Conservation (phyloP, 2,113 vertebrate species). For the Gobio gobio region DNA sequence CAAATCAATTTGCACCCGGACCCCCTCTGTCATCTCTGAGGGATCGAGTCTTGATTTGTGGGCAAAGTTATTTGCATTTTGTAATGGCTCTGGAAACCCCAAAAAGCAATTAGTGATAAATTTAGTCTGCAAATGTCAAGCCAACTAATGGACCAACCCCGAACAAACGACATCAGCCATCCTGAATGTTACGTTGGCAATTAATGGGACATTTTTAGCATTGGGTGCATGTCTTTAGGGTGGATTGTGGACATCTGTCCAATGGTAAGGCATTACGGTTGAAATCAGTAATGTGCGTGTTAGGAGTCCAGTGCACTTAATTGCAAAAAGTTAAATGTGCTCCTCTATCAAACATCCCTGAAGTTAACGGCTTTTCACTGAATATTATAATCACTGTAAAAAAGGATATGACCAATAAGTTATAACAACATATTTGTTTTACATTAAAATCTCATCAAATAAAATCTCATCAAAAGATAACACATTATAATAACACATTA, state of each 20-base stretch:
- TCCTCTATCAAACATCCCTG: background rate
- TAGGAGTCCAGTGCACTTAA: background rate
- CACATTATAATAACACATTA: too few relatives aligned
- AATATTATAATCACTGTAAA: background rate
- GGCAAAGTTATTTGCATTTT: conserved; percentile 38
- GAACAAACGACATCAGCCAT: conserved; percentile 45
- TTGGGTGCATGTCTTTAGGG: conserved; percentile 50
- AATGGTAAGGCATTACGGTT: conserved; percentile 26
- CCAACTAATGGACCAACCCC: conserved; percentile 62
- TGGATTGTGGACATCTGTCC: conserved; percentile 47
- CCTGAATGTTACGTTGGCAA: conserved; percentile 59
- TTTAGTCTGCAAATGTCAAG: conserved; percentile 64
- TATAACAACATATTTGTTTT: too few relatives aligned
- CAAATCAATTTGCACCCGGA: conserved; percentile 51
- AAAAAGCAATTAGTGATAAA: conserved; percentile 63
- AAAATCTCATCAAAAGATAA: too few relatives aligned
- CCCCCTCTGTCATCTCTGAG: conserved; percentile 5
- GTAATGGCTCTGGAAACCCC: background rate
- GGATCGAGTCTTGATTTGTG: background rate
- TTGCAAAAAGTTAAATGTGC: background rate
- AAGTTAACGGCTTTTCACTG: background rate
- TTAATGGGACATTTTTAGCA: conserved; percentile 67
- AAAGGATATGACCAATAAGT: too few relatives aligned
- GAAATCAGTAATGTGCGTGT: background rate
- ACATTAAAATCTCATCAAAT: too few relatives aligned